Evolutionary conservation across 2,888 invertebrate genomes (phyloP), one percentile per base, ranked within the genome.

Genomic region (Lepidochrysops patricia): DNA sequence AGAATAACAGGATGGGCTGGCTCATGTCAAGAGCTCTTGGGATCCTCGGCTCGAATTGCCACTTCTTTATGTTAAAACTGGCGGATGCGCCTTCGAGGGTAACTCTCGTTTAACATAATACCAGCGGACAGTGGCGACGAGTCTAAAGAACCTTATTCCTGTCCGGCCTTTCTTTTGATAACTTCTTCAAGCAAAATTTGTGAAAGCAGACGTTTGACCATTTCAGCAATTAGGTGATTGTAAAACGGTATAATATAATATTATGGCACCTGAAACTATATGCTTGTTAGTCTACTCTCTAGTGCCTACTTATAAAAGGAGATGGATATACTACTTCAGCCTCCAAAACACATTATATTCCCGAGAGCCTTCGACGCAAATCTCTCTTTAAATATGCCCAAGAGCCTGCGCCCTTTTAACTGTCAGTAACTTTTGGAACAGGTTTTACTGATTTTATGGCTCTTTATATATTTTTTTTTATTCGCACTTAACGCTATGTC

Each of bases 1-100:
- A 54, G 13, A 43, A 43, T 15, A 23, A 77, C 79, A 74, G 70
- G 76, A 77, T 76, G 79, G 68, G 80, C 81, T 74, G 76, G 74
- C 79, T 81, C 68, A 61, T 62, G 65, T 63, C 63, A 63, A 80
- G 78, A 68, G 78, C 70, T 72, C 50, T 75, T 77, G 69, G 68
- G 71, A 69, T 64, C 64, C 57, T 61, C 57, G 68, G 69, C 73
- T 70, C 68, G 68, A 66, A 76, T 67, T 64, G 63, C 76, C 67
- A 63, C 77, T 79, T 70, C 63, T 52, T 52, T 27, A 52, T 52
- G 50, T 9, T 52, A 43, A 43, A 7, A 37, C 37, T 37, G 7
- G 37, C 37, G 37, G 15, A 37, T 15, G 37, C 37, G 13, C n/a
- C 60, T 60, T 63, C 32, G n/a, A n/a, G n/a, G n/a, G n/a, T n/a